A percentile compares a stretch with the other conserved stretches of the same genome.
Conservation (phyloP, 2,113 vertebrate genomes). For the Plestiodon gilberti region DNA sequence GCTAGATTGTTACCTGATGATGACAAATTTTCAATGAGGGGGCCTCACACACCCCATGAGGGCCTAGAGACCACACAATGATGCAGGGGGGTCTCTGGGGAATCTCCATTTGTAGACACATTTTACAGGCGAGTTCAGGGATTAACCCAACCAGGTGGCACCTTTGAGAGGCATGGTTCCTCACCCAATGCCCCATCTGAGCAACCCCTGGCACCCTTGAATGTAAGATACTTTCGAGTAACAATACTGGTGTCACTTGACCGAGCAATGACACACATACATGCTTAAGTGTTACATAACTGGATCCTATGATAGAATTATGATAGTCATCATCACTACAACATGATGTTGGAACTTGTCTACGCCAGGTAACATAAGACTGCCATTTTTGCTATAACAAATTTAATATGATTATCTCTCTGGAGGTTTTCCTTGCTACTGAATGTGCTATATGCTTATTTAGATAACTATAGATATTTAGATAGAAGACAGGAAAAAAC, state of each 20-base stretch:
- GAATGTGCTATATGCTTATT: neutral
- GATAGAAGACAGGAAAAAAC: neutral
- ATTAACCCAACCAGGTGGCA: no score
- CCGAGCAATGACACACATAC: neutral
- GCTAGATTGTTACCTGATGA: neutral
- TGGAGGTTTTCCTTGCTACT: neutral
- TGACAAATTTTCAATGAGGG: neutral
- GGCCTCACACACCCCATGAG: neutral
- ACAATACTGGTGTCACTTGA: neutral
- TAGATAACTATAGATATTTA: neutral
- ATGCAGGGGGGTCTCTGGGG: neutral
- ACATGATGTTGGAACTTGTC: neutral
- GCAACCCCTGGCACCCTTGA: no score
- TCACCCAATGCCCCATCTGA: no score
- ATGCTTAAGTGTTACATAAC: neutral
- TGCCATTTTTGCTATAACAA: neutral
- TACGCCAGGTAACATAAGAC: neutral
- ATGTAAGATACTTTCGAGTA: neutral
- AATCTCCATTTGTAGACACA: no score
- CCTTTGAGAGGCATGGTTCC: no score
- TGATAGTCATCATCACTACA: neutral
- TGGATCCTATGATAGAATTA: neutral
- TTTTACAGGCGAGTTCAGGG: no score
- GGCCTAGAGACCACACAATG: neutral
- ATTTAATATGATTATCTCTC: neutral